Evolutionary conservation across 2,113 vertebrate species (phyloP).

Genomic region (Lates calcarifer): DNA sequence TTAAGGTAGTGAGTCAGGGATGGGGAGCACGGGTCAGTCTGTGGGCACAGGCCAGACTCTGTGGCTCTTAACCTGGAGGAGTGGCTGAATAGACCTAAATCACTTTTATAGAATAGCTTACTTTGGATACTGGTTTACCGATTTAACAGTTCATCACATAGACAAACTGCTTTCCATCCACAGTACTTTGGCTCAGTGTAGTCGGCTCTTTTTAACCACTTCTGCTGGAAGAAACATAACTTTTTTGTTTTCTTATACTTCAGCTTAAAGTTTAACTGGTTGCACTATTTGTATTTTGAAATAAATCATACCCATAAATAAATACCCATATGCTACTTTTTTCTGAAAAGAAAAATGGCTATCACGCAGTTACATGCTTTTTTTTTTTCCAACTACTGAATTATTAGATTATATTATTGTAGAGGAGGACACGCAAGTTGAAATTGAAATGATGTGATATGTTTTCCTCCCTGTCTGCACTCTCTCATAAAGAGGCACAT

Average conservation of each 20-base stretch:
- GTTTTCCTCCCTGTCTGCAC: slow-evolving; percentile 54
- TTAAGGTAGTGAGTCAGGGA: slow-evolving; percentile 68
- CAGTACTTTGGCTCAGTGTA: slow-evolving; percentile 16
- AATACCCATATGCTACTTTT: not conserved
- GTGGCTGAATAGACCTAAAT: slow-evolving; percentile 42
- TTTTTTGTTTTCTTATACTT: not conserved
- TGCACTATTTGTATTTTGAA: not conserved
- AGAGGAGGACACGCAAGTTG: slow-evolving; percentile 52
- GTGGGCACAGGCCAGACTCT: slow-evolving; percentile 61
- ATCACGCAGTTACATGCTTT: slow-evolving; percentile 21
- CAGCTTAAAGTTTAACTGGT: not conserved
- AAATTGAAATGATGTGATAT: slow-evolving; percentile 45
- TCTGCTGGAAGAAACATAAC: slow-evolving; percentile 24
- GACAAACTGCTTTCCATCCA: slow-evolving; percentile 46
- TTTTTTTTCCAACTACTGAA: slow-evolving; percentile 27
- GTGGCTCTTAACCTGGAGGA: slow-evolving; percentile 58
- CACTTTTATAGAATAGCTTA: slow-evolving; percentile 38
- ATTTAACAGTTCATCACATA: slow-evolving; percentile 57
- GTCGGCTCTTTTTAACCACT: not conserved
- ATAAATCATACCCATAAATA: not conserved
- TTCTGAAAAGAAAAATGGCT: not conserved
- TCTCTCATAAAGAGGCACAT: slow-evolving; percentile 45
- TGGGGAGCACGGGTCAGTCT: slow-evolving; percentile 47
- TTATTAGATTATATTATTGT: no score
- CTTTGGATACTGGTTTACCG: slow-evolving; percentile 32